phyloP scores from a whole-genome alignment of 2,888 invertebrate species.

The Lasioglossum vierecki region DNA sequence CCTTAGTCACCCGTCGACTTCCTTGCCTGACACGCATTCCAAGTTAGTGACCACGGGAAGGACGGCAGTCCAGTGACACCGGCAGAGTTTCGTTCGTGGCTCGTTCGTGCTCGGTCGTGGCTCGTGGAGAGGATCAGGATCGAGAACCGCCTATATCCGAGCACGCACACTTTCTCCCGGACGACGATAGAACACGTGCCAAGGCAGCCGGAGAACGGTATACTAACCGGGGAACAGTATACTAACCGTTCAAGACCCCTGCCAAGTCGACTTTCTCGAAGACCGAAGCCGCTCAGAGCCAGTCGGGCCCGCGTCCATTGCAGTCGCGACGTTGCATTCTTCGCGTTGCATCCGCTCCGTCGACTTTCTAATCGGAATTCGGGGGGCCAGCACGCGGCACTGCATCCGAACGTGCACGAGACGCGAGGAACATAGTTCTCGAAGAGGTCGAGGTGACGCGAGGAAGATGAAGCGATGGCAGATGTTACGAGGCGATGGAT shows the following conservation, averaged over 20 bases:
- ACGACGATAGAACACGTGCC: constrained; percentile 46
- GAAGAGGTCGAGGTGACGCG: background rate
- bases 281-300: constrained; percentile 28
- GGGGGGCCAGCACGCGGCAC: background rate
- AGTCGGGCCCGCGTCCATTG: constrained; percentile 47
- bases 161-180: constrained; percentile 61
- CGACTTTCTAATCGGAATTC: background rate
- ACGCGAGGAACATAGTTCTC: background rate
- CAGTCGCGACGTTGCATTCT: constrained; percentile 15
- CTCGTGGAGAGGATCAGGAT: background rate
- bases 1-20: background rate
- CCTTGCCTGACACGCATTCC: constrained; percentile 34
- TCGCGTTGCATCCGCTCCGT: background rate
- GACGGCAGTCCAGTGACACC: constrained; percentile 32
- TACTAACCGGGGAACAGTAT: constrained; percentile 26
- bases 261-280: constrained; percentile 63
- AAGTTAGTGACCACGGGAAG: constrained; percentile 42
- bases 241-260: constrained; percentile 50
- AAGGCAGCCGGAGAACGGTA: constrained; percentile 42
- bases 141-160: constrained; percentile 15
- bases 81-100: constrained; percentile 24
- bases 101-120: background rate
- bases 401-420: background rate
- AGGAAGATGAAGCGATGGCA: constrained; percentile 72
- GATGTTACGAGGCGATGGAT: constrained; percentile 65